These are phyloP conservation scores for Oryzias sinensis DNA, from an alignment of 2,797 vertebrate species.

Conservation along the genomic window DNA sequence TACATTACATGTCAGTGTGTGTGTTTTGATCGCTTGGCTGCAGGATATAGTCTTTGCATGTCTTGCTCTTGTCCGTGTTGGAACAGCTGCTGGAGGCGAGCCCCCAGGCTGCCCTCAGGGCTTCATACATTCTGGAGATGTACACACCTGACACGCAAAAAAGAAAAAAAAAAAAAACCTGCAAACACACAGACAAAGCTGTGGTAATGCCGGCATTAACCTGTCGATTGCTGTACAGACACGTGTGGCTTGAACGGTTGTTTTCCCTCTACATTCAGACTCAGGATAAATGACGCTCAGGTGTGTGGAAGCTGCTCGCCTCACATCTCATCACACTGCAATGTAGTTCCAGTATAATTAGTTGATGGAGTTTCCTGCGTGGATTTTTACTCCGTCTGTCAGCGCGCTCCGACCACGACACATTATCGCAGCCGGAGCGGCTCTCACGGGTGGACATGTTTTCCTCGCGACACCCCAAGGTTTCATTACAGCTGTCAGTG, in stretches of 20 bases:
- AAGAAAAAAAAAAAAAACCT: neutral
- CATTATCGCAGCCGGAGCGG: slow-evolving; percentile 85
- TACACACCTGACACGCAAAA: slow-evolving; percentile 53
- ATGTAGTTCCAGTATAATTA: slow-evolving; percentile 85
- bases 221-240: slow-evolving; percentile 39
- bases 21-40: slow-evolving; percentile 54
- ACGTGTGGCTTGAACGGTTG: neutral
- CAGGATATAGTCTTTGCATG: slow-evolving; percentile 68
- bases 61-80: slow-evolving; percentile 76
- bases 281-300: slow-evolving; percentile 50
- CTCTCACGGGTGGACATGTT: slow-evolving; percentile 80
- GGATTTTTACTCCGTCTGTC: slow-evolving; percentile 80
- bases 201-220: slow-evolving; percentile 52
- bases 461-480: slow-evolving; percentile 80
- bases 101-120: slow-evolving; percentile 76
- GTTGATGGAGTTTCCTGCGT: slow-evolving; percentile 79
- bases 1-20: slow-evolving; percentile 14
- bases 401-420: slow-evolving; percentile 76
- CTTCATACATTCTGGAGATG: slow-evolving; percentile 61
- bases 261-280: slow-evolving; percentile 36
- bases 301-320: slow-evolving; percentile 81
- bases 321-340: slow-evolving; percentile 86
- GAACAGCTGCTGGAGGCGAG: slow-evolving; percentile 77
- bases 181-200: slow-evolving; percentile 27
- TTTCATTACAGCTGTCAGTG: slow-evolving; percentile 83